Evolutionary conservation across 2,797 vertebrate species (phyloP).

Genomic region (Martes flavigula): DNA sequence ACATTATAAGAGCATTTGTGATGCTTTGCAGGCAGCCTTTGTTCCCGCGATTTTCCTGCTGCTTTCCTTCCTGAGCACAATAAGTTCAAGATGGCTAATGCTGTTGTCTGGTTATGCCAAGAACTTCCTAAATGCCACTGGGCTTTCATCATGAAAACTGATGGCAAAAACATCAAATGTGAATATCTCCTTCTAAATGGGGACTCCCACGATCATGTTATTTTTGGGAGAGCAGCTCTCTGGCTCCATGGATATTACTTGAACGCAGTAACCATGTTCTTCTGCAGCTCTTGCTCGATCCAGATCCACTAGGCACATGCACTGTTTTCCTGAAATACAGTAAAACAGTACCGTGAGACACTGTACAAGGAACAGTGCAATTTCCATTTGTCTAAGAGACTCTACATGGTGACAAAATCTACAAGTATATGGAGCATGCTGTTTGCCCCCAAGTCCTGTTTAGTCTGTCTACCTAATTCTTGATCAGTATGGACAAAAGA

Average conservation of each 20-base stretch:
- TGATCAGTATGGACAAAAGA: background rate
- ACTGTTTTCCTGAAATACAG: conserved; percentile 88
- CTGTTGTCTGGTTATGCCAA: conserved; percentile 53
- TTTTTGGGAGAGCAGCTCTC: conserved; percentile 98
- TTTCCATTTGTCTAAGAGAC: background rate
- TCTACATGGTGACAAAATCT: accelerated
- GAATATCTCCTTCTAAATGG: conserved; percentile 69
- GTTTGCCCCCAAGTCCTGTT: background rate
- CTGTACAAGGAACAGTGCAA: background rate
- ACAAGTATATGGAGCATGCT: background rate
- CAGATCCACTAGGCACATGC: conserved; percentile 97
- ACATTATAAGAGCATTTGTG: conserved; percentile 58
- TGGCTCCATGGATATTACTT: conserved; percentile 96
- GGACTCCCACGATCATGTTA: conserved; percentile 94
- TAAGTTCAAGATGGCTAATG: conserved; percentile 46
- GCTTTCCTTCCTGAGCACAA: conserved; percentile 63
- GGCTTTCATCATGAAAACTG: conserved; percentile 31
- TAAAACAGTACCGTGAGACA: conserved; percentile 18
- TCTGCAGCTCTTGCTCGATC: conserved; percentile 96
- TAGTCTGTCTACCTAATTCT: background rate
- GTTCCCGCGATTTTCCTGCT: conserved; percentile 47
- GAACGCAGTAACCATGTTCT: conserved; percentile 89
- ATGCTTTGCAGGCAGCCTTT: conserved; percentile 57
- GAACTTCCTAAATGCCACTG: conserved; percentile 62
- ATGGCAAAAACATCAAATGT: conserved; percentile 19